Conservation (phyloP, 2,888 invertebrate genomes). For the Tenthredo livida region DNA sequence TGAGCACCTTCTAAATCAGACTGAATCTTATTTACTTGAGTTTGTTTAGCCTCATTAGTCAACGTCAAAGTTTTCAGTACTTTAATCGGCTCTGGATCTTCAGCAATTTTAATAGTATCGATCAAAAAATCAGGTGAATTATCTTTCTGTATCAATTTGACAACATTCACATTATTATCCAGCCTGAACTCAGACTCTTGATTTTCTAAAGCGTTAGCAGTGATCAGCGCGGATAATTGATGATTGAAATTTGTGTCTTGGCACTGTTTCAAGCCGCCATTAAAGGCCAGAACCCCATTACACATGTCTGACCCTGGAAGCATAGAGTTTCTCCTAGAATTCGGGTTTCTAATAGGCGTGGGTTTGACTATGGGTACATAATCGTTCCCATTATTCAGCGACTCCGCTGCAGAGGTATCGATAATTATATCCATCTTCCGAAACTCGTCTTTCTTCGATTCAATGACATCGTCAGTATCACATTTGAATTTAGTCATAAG, state of each 20-base stretch:
- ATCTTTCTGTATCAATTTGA: slow-evolving; percentile 79
- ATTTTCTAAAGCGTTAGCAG: slow-evolving; percentile 57
- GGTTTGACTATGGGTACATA: slow-evolving; percentile 70
- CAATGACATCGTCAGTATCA: slow-evolving; percentile 84
- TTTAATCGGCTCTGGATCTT: slow-evolving; percentile 80
- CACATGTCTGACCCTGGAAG: slow-evolving; percentile 76
- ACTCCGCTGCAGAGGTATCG: slow-evolving; percentile 62
- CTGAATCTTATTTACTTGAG: slow-evolving; percentile 75
- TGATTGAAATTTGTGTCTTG: slow-evolving; percentile 61
- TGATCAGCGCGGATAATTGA: slow-evolving; percentile 48
- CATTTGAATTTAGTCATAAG: slow-evolving; percentile 86
- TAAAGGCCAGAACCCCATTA: slow-evolving; percentile 72
- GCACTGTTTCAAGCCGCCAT: slow-evolving; percentile 67
- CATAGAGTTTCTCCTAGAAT: slow-evolving; percentile 74
- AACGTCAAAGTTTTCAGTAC: slow-evolving; percentile 78
- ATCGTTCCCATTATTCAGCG: slow-evolving; percentile 68
- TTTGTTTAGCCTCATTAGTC: slow-evolving; percentile 75
- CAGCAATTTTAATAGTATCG: slow-evolving; percentile 81
- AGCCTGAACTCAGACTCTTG: slow-evolving; percentile 58
- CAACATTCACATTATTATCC: slow-evolving; percentile 79
- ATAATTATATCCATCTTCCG: slow-evolving; percentile 64
- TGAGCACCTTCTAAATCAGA: slow-evolving; percentile 84
- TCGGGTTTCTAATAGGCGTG: slow-evolving; percentile 71
- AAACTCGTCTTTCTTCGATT: slow-evolving; percentile 69
- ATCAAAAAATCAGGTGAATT: slow-evolving; percentile 73